phyloP scores from a whole-genome alignment of 1,140 invertebrate genomes.

The Caerostris extrusa region DNA sequence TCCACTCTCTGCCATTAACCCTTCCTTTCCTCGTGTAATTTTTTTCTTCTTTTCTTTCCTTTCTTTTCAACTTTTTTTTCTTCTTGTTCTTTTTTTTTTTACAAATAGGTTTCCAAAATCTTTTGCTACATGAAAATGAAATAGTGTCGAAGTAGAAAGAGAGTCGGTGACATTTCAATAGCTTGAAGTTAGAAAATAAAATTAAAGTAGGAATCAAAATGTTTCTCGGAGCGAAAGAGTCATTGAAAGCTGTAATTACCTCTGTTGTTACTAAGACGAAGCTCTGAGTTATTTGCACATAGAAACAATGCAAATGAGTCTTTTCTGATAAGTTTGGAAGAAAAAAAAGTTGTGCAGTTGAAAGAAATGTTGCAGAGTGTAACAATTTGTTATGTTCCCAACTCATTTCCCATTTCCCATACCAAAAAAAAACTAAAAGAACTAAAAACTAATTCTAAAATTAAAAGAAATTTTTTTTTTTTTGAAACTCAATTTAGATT shows the following conservation, averaged over 20 bases:
- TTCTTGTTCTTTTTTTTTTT: background rate
- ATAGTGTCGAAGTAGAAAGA: background rate
- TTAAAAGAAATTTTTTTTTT: no score
- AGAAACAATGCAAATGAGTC: background rate
- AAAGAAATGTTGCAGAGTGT: no score
- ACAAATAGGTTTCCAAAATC: background rate
- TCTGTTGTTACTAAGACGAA: background rate
- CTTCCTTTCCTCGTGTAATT: conserved; percentile 35
- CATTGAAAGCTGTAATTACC: background rate
- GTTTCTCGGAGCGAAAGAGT: background rate
- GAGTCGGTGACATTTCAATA: conserved; percentile 38
- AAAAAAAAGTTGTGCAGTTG: background rate
- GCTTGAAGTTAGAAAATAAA: conserved; percentile 32
- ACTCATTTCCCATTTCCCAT: no score
- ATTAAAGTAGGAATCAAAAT: background rate
- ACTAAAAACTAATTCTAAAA: no score
- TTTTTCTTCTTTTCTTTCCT: conserved; percentile 16
- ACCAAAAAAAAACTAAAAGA: no score
- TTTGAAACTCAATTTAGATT: no score
- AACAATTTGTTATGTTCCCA: no score
- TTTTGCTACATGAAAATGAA: conserved; percentile 23
- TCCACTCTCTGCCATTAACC: conserved; percentile 76
- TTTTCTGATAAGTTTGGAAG: background rate
- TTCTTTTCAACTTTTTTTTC: no score
- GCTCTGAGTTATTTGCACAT: background rate